Base-by-base conservation (phyloP, 2,888 invertebrate species). In the Matsumyia berberina region DNA sequence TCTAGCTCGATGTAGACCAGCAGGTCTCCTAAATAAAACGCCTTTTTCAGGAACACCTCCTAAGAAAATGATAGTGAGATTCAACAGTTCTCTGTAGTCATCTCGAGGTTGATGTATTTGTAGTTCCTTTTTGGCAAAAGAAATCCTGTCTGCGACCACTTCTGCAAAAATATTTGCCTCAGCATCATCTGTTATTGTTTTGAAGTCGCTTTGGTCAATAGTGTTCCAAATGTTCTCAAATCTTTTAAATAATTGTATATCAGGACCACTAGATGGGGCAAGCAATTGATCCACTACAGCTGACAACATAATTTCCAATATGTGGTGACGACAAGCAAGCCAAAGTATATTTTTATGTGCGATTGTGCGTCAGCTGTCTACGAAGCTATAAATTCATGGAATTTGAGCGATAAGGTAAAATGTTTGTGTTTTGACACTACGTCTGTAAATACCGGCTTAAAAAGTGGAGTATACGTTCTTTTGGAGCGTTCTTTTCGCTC, bases 291-390 rank as follows among this genome's bases (percentile, higher is more conserved):
- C 39, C 7, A 51, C 69, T 24, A 58, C 78, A 46, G 67, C 60
- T 77, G 19, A 31, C 35, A 60, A 57, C 77, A 58, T 66, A 33
- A 66, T 76, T 58, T 66, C 57, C 46, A 58, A 29, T 33, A 58
- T 46, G 57, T 76, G 76, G 55, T 76, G 58, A 42, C 76, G 76
- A 49, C 58, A 66, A 24, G 57, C 55, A 1, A 76, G 49, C 77
- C 44, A 69, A 60, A 76, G 37, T 35, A 66, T 57, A 51, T 37
- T 42, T 64, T 57, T 31, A 46, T 49, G n/a, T n/a, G n/a, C n/a
- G n/a, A n/a, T n/a, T n/a, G n/a, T n/a, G n/a, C n/a, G n/a, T n/a
- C n/a, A n/a, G n/a, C n/a, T n/a, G n/a, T n/a, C n/a, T n/a, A n/a
- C n/a, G n/a, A n/a, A n/a, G n/a, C n/a, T n/a, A n/a, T n/a, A n/a